Evolutionary conservation across 2,113 vertebrate species (phyloP).

Genomic region (Actenoides lindsayi): DNA sequence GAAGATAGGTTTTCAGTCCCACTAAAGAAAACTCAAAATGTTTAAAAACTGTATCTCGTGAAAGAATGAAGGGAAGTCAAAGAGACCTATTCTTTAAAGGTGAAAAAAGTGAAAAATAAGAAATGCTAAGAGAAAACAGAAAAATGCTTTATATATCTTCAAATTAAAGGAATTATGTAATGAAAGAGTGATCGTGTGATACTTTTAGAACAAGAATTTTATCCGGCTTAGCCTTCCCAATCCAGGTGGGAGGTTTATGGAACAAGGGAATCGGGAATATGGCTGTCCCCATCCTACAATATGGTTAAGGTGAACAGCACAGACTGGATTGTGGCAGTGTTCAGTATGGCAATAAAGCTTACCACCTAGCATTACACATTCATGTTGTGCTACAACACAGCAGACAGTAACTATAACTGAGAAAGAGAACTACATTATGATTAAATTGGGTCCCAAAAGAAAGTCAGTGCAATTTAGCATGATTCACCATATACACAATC

Average conservation of each 20-base stretch:
- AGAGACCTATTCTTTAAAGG: neutral
- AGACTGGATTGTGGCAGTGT: neutral
- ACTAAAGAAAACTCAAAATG: neutral
- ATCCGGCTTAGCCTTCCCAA: neutral
- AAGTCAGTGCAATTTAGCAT: neutral
- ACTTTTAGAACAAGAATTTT: neutral
- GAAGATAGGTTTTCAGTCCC: neutral
- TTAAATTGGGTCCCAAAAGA: neutral
- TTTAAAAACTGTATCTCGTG: neutral
- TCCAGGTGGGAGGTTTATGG: neutral
- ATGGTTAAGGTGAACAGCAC: rapidly evolving
- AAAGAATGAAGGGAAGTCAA: neutral
- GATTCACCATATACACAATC: neutral
- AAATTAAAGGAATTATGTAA: neutral
- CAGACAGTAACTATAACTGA: neutral
- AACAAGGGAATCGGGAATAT: neutral
- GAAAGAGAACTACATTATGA: neutral
- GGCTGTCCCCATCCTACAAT: neutral
- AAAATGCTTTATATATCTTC: neutral
- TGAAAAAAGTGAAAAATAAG: neutral
- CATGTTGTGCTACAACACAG: neutral
- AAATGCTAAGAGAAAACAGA: neutral
- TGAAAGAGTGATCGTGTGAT: neutral
- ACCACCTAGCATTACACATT: neutral
- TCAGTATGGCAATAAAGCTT: neutral